Base-by-base conservation (phyloP, 2,888 invertebrate genomes). In the Apamea sordens region DNA sequence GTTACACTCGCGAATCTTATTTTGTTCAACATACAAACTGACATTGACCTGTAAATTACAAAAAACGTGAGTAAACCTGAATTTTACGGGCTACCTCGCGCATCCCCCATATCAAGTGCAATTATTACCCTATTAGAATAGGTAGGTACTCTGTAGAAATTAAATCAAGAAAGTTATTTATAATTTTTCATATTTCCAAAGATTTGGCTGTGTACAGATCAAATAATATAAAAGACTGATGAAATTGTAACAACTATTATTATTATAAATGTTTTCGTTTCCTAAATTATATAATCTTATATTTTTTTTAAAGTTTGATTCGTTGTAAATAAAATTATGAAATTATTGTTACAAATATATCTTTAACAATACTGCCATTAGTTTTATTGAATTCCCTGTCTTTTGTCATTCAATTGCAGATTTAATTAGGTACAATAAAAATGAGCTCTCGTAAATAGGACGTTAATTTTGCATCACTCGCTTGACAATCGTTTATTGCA, bases 161-260 rank as follows among this genome's bases (percentile, higher is more conserved):
- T 76, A 82, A 80, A 85, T 76, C 78, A 82, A 80, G 86, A 73
- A 86, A 84, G 83, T 80, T 88, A 86, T 87, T 84, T 78, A 86
- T 86, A 79, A 85, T 88, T 88, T 88, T 88, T 85, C 80, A 80
- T 86, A 86, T 91, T 92, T 92, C 94, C 96, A 96, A 96, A 96
- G 95, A 94, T 95, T 95, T 93, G 96, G 96, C 96, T 96, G 96
- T 96, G 95, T 93, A 89, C 85, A 85, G 86, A 89, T 91, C 89
- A 87, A 91, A 90, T 89, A 91, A 89, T 91, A 89, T 90, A 90
- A 91, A 95, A 95, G 95, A 95, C 95, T 95, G 95, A 94, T 89
- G 88, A 89, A 89, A 91, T 90, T 90, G 88, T 91, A 88, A 86
- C 90, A 92, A 91, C 91, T 91, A 91, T 92, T 94, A 92, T 91